These are phyloP conservation scores for Dasyornis broadbenti DNA, from an alignment of 2,113 vertebrate species.

Conservation along the genomic window DNA sequence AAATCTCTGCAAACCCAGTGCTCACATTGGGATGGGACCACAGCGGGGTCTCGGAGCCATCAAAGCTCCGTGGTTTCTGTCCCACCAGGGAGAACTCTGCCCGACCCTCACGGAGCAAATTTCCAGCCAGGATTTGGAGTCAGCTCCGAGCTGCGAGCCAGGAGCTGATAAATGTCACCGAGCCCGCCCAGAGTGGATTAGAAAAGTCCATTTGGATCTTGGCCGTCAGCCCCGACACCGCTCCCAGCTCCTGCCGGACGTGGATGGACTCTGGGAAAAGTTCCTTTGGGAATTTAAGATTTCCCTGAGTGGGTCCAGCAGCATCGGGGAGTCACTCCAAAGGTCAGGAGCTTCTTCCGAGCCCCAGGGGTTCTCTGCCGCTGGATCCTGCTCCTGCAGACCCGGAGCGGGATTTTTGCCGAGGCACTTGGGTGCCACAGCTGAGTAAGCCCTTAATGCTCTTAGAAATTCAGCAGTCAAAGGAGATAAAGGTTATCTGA, in stretches of 20 bases:
- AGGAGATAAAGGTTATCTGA: background rate
- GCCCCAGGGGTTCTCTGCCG: background rate
- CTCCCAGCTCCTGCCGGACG: background rate
- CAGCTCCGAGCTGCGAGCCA: background rate
- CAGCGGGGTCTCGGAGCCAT: rapidly evolving
- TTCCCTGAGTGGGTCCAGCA: background rate
- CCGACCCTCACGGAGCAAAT: background rate
- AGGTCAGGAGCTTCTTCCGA: background rate
- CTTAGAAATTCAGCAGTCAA: background rate
- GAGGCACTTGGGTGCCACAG: background rate
- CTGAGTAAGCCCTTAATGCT: conserved; percentile 6
- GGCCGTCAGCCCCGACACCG: background rate
- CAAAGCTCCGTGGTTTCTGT: background rate
- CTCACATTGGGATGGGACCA: rapidly evolving
- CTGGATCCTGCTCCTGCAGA: background rate
- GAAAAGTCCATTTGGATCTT: background rate
- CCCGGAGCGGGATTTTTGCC: background rate
- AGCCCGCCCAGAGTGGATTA: background rate
- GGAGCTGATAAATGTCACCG: background rate
- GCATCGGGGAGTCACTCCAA: background rate
- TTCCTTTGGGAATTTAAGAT: background rate
- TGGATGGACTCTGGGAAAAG: background rate
- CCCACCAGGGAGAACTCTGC: background rate
- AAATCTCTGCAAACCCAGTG: background rate
- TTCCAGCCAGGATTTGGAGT: background rate